These are phyloP conservation scores for Tineola bisselliella DNA, from an alignment of 2,888 invertebrate genomes.

Conservation along the genomic window DNA sequence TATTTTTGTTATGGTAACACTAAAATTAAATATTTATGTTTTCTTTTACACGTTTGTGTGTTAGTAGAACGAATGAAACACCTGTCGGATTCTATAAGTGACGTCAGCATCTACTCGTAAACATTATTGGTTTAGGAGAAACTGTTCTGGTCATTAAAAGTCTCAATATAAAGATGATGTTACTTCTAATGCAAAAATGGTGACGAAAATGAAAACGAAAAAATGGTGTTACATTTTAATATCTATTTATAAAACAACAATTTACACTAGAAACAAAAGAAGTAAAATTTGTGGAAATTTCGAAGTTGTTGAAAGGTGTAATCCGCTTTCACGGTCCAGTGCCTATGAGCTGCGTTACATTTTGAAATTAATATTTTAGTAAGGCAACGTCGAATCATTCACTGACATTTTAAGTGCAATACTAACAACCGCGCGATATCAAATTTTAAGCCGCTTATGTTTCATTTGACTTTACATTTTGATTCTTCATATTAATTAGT, in stretches of 20 bases:
- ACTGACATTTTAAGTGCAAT: too few species aligned
- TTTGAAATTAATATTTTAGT: background rate
- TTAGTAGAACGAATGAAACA: constrained; percentile 28
- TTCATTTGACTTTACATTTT: too few species aligned
- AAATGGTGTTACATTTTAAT: too few species aligned
- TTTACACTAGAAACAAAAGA: too few species aligned
- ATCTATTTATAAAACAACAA: too few species aligned
- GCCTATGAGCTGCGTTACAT: background rate
- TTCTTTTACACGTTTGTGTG: constrained; percentile 23
- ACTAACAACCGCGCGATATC: too few species aligned
- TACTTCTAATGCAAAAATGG: too few species aligned
- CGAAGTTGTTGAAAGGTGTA: background rate
- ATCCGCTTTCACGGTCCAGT: background rate
- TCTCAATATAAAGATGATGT: background rate
- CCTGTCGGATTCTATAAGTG: constrained; percentile 24
- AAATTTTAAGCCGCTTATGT: too few species aligned
- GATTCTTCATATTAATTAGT: too few species aligned
- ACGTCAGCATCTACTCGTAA: constrained; percentile 20
- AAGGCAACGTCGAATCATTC: too few species aligned
- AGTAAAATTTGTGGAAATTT: background rate
- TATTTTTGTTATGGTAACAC: background rate
- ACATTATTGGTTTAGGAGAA: background rate
- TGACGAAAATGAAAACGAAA: too few species aligned
- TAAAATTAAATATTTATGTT: background rate
- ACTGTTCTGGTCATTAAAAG: background rate